These are phyloP conservation scores for Petrophora chlorosata DNA, from an alignment of 2,888 invertebrate genomes.

Conservation along the genomic window DNA sequence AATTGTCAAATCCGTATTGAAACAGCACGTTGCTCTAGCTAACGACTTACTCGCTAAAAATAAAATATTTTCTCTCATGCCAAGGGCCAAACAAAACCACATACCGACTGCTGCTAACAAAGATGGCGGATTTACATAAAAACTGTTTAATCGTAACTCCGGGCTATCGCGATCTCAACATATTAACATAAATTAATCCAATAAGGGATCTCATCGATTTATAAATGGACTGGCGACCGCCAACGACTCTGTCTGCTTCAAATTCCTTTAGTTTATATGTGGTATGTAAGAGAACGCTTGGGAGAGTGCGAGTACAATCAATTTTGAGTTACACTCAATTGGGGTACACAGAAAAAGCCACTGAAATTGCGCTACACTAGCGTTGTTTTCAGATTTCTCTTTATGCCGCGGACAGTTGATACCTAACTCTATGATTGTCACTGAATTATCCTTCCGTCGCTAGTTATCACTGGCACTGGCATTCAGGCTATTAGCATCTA, in stretches of 20 bases:
- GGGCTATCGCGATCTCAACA: slow-evolving; percentile 70
- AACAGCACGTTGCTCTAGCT: background rate
- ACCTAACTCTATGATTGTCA: too few species aligned
- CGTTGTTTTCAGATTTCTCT: too few species aligned
- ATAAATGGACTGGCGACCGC: slow-evolving; percentile 19
- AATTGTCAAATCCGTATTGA: too few species aligned
- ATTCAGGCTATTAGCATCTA: too few species aligned
- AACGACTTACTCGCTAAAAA: background rate
- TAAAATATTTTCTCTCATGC: background rate
- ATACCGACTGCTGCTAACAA: slow-evolving; percentile 68
- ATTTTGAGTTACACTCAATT: too few species aligned
- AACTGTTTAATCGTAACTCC: slow-evolving; percentile 78
- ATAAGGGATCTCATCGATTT: slow-evolving; percentile 42
- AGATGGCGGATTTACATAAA: slow-evolving; percentile 78
- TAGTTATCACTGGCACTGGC: too few species aligned
- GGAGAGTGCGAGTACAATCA: too few species aligned
- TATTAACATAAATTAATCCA: slow-evolving; percentile 55
- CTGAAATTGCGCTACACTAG: too few species aligned
- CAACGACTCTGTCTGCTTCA: background rate
- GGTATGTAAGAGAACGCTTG: too few species aligned
- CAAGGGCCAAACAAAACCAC: slow-evolving; percentile 37
- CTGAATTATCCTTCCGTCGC: too few species aligned
- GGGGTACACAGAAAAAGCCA: too few species aligned
- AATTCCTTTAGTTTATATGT: background rate
- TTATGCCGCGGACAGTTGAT: too few species aligned